These are phyloP conservation scores for Aphelenchoides bicaudatus DNA, from an alignment of 2,888 invertebrate species.

Conservation along the genomic window DNA sequence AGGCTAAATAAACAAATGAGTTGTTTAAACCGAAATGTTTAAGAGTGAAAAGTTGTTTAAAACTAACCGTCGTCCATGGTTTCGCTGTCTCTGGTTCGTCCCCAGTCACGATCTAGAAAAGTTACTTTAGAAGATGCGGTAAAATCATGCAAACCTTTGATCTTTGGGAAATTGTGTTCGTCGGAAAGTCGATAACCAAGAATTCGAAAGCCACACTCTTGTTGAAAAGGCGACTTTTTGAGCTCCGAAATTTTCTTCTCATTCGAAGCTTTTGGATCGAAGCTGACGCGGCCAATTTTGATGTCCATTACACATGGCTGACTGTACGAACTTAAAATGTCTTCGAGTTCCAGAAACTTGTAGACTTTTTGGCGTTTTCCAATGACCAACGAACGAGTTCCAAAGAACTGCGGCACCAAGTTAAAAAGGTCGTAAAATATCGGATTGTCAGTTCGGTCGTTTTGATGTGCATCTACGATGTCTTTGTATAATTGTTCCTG, in stretches of 20 bases:
- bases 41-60: too few species aligned
- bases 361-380: conserved; percentile 29
- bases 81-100: neutral
- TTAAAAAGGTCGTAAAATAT: conserved; percentile 10
- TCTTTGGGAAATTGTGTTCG: neutral
- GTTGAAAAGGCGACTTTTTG: conserved; percentile 49
- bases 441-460: neutral
- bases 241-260: conserved; percentile 43
- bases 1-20: conserved; percentile 22
- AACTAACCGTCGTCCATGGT: conserved; percentile 3
- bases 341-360: conserved; percentile 41
- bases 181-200: conserved; percentile 57
- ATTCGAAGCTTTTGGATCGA: conserved; percentile 48
- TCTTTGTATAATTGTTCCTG: conserved; percentile 7
- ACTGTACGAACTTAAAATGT: conserved; percentile 33
- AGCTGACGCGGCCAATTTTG: conserved; percentile 53
- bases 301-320: conserved; percentile 38
- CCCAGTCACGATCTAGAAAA: conserved; percentile 13
- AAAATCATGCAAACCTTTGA: neutral
- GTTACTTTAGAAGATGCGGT: neutral
- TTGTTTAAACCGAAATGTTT: neutral
- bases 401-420: conserved; percentile 12
- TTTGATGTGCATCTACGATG: neutral
- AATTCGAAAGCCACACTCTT: conserved; percentile 49
- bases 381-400: conserved; percentile 40